Evolutionary conservation across 2,888 invertebrate species (phyloP).

Genomic region (Hirtodrosophila cameraria): DNA sequence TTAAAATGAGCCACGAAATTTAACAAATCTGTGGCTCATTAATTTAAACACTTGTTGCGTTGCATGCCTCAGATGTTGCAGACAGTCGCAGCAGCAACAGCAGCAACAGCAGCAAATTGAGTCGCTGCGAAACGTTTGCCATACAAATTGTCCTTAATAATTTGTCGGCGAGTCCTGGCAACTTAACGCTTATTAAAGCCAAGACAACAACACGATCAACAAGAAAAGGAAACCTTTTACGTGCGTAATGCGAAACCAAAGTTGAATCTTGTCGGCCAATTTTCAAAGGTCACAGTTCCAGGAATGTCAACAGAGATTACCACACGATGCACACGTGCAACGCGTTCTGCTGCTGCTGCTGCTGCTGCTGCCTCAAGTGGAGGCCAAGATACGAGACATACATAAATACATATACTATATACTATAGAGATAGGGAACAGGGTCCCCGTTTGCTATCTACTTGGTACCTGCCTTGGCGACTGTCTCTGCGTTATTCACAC

Average conservation of each 20-base stretch:
- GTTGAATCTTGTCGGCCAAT: constrained; percentile 53
- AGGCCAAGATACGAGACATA: constrained; percentile 17
- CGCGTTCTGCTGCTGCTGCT: constrained; percentile 8
- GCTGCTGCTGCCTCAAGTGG: constrained; percentile 56
- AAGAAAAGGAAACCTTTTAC: constrained; percentile 15
- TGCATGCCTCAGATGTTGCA: constrained; percentile 11
- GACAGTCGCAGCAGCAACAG: constrained; percentile 13
- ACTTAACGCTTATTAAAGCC: constrained; percentile 76
- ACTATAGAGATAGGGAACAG: constrained; percentile 16
- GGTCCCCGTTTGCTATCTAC: constrained; percentile 7
- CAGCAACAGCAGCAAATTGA: constrained; percentile 57
- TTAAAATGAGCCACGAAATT: constrained; percentile 75
- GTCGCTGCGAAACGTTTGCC: constrained; percentile 42
- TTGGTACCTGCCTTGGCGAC: constrained; percentile 55
- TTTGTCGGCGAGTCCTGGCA: constrained; percentile 58
- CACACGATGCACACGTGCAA: constrained; percentile 83
- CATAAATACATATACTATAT: background rate
- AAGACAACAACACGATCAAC: constrained; percentile 32
- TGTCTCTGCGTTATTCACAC: constrained; percentile 56
- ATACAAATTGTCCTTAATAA: constrained; percentile 43
- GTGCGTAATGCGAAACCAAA: constrained; percentile 75
- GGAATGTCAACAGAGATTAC: constrained; percentile 82
- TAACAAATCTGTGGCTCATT: constrained; percentile 78
- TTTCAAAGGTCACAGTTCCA: constrained; percentile 78
- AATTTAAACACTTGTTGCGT: constrained; percentile 73